Evolutionary conservation across 1,140 invertebrate genomes (phyloP), one percentile per base, ranked within the genome.

Genomic region (Scaptomyza graminum): DNA sequence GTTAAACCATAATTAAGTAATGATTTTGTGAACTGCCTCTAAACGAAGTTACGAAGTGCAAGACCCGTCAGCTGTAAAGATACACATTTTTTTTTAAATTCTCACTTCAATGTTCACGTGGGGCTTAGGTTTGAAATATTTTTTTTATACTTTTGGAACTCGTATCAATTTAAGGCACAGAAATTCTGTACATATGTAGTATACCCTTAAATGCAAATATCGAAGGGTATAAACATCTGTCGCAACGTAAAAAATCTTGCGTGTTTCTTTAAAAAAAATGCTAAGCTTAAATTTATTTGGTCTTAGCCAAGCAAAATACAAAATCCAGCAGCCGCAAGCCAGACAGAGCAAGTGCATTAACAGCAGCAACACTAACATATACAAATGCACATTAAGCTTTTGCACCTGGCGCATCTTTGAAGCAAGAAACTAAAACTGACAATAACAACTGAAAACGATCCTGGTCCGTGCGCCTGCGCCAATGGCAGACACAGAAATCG

Each of bases 321-420:
- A 59, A 44, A 5, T 50, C 47, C 70, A 51, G 13, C 57, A 65
- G 76, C 62, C 50, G 66, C 64, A 62, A 64, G 63, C 69, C 64
- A 51, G 72, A 37, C 54, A 51, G 37, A 31, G 51, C 18, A 9
- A 22, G 13, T 37, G 39, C 46, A 61, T 15, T 9, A 22, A 16
- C 41, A 18, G n/a, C 37, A 7, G 3, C 22, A 47, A n/a, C 22
- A 31, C 7, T 5, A 62, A 63, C 34, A 50, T 39, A 50, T 65
- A 78, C 62, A 64, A 82, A 87, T 79, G 83, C 79, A 77, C 83
- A 87, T 87, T 87, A 87, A 88, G 52, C 56, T 88, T 70, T 83
- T 88, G 83, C 82, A 87, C 82, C 82, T 87, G 82, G 82, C 61
- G 74, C 55, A 67, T 67, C 41, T 31, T 34, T 44, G 13, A 11